Evolutionary conservation across 2,797 vertebrate genomes (phyloP).

Genomic region (Pantherophis vulpinus): DNA sequence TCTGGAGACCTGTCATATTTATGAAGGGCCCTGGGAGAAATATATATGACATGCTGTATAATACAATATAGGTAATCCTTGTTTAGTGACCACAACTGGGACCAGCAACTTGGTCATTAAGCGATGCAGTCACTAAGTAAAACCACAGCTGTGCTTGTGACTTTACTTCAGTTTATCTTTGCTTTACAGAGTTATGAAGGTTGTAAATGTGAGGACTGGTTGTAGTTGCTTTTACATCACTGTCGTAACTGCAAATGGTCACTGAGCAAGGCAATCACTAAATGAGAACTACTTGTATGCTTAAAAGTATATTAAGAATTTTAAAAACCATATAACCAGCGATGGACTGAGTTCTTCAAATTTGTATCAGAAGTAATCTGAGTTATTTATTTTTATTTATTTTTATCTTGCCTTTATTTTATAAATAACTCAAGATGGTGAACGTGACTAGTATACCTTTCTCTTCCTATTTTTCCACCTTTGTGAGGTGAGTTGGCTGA

Average conservation of each 20-base stretch:
- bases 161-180: not conserved
- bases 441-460: not conserved
- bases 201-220: not conserved
- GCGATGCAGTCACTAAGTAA: not conserved
- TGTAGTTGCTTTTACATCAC: not conserved
- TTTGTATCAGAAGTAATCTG: not conserved
- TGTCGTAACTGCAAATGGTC: not conserved
- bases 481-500: not conserved
- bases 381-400: not conserved
- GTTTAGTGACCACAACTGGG: not conserved
- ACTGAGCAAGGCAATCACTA: not conserved
- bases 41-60: not conserved
- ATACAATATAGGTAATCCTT: not conserved
- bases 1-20: not conserved
- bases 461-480: not conserved
- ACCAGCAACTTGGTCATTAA: not conserved
- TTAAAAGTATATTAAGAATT: not conserved
- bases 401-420: not conserved
- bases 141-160: not conserved
- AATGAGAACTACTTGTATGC: not conserved
- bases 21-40: not conserved
- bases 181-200: not conserved
- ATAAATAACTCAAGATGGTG: not conserved
- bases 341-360: not conserved
- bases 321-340: not conserved